Percentiles rank a stretch among this genome's conserved stretches.
Conservation (phyloP, 2,888 invertebrate species). For the Pterobdella sp. region DNA sequence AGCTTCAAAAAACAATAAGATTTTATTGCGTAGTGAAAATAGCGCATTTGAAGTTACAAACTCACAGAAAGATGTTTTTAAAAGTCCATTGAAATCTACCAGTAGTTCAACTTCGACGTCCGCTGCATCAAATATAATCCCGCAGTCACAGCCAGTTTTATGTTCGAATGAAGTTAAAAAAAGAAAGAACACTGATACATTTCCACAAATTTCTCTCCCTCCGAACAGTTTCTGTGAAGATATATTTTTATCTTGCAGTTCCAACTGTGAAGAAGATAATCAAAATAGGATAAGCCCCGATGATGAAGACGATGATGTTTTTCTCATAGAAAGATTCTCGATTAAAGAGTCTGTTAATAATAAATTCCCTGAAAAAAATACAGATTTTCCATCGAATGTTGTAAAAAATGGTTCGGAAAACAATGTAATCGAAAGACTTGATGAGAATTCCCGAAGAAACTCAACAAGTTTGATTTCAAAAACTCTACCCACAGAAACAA, state of each 20-base stretch:
- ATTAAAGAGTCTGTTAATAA: conserved; percentile 53
- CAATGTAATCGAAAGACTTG: too few species aligned
- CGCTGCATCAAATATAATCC: too few species aligned
- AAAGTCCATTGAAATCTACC: not conserved
- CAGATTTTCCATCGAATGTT: too few species aligned
- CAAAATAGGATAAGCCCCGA: conserved; percentile 58
- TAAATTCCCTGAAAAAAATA: too few species aligned
- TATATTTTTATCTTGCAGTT: not conserved
- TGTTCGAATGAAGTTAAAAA: too few species aligned
- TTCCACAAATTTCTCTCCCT: not conserved
- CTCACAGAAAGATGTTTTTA: not conserved
- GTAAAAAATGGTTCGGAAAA: too few species aligned
- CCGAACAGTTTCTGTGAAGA: not conserved
- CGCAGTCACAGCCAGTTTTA: too few species aligned
- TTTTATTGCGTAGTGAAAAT: not conserved
- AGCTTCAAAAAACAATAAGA: not conserved
- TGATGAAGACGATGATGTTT: conserved; percentile 71
- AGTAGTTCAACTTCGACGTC: not conserved
- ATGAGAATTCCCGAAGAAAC: too few species aligned
- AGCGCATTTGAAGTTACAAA: not conserved
- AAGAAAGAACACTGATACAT: not conserved
- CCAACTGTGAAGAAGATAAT: not conserved
- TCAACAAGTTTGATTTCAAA: too few species aligned
- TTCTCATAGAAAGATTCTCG: conserved; percentile 64
- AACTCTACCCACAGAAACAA: too few species aligned